Evolutionary conservation across 1,140 invertebrate species (phyloP).

Genomic region (Dinothrombium tinctorium): DNA sequence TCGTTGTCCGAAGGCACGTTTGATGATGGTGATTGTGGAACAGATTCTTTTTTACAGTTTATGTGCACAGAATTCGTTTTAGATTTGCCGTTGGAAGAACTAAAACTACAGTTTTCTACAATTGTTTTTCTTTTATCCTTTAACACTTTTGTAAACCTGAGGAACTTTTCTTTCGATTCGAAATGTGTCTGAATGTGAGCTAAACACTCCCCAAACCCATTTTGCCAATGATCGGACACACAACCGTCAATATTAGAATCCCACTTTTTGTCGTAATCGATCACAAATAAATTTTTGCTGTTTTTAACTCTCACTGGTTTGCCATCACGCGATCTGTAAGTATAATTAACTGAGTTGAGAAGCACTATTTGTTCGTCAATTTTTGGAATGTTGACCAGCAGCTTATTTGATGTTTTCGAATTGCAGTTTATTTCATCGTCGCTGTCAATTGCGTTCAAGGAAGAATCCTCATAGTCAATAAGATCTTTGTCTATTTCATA

Average conservation of each 20-base stretch:
- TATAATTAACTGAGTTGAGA: conserved; percentile 14
- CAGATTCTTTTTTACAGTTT: neutral
- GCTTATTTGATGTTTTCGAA: neutral
- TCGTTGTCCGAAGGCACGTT: neutral
- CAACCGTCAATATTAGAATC: conserved; percentile 18
- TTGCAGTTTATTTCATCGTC: neutral
- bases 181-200: conserved; percentile 59
- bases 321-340: conserved; percentile 13
- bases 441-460: neutral
- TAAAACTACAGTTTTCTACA: neutral
- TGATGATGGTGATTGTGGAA: neutral
- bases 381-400: conserved; percentile 8
- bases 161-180: conserved; percentile 49
- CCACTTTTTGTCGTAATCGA: conserved; percentile 15
- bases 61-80: conserved; percentile 14
- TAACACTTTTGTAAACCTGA: conserved; percentile 50
- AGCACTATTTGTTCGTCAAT: conserved; percentile 10
- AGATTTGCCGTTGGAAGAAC: conserved; percentile 7
- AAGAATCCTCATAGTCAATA: neutral
- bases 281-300: conserved; percentile 12
- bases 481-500: conserved; percentile 10
- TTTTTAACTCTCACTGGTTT: conserved; percentile 14
- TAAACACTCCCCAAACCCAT: neutral
- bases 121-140: conserved; percentile 21
- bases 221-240: conserved; percentile 11